A percentile compares a stretch with the other conserved stretches of the same genome.
Conservation (phyloP, 2,888 invertebrate genomes). For the Trichopria drosophilae region DNA sequence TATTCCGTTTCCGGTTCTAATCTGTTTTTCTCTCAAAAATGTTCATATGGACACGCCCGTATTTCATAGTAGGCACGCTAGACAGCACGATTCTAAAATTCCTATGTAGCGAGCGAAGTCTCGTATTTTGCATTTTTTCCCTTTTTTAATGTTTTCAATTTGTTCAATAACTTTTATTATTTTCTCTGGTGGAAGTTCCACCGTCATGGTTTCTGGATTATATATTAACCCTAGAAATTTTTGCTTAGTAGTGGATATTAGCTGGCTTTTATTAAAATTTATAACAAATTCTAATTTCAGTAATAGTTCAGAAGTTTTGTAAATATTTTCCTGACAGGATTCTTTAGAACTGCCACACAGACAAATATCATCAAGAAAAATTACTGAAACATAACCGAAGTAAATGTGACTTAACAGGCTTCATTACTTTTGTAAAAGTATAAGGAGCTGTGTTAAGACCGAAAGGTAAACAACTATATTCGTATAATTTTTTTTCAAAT, state of each 20-base stretch:
- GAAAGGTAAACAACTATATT: constrained; percentile 29
- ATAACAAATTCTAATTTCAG: constrained; percentile 16
- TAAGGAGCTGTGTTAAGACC: constrained; percentile 25
- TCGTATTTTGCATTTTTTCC: constrained; percentile 14
- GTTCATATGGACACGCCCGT: constrained; percentile 29
- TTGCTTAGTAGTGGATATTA: constrained; percentile 5
- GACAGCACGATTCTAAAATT: constrained; percentile 16
- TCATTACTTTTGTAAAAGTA: constrained; percentile 28
- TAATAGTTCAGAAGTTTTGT: constrained; percentile 5
- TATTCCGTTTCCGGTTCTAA: constrained; percentile 15
- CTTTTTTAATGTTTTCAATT: not conserved
- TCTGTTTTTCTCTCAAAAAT: constrained; percentile 15
- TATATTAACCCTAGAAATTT: constrained; percentile 26
- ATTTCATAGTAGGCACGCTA: constrained; percentile 24
- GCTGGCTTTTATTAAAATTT: constrained; percentile 12
- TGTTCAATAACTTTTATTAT: not conserved
- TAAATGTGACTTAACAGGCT: constrained; percentile 21
- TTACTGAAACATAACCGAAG: constrained; percentile 12
- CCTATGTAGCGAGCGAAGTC: constrained; percentile 21
- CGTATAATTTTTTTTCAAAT: constrained; percentile 24
- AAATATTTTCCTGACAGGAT: constrained; percentile 10
- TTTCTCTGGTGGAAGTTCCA: constrained; percentile 27
- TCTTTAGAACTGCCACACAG: constrained; percentile 8
- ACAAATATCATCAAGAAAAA: constrained; percentile 29
- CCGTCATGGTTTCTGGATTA: constrained; percentile 11